phyloP scores from a whole-genome alignment of 2,888 invertebrate genomes.

The Quadriops clusia region DNA sequence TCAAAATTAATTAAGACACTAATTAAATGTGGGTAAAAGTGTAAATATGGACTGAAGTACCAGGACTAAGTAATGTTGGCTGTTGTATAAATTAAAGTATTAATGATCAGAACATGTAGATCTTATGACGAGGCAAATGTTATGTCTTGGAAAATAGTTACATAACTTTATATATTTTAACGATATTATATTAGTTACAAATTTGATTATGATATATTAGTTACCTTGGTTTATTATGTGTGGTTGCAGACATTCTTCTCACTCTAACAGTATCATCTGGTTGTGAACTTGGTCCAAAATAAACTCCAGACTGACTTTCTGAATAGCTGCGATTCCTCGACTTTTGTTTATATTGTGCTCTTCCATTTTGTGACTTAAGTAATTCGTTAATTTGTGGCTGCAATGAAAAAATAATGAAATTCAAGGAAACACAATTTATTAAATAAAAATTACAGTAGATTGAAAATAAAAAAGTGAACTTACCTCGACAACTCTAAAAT shows the following conservation, averaged over 20 bases:
- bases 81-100: no score
- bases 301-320: constrained; percentile 39
- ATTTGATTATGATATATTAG: no score
- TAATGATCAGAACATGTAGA: no score
- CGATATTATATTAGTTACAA: no score
- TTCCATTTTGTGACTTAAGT: constrained; percentile 40
- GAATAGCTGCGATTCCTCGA: constrained; percentile 55
- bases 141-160: no score
- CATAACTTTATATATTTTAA: no score
- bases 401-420: constrained; percentile 17
- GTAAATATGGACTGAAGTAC: no score
- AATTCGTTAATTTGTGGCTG: constrained; percentile 52
- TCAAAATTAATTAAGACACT: no score
- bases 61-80: no score
- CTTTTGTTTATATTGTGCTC: constrained; percentile 38
- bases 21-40: no score
- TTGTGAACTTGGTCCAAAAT: no score
- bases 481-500: constrained; percentile 73
- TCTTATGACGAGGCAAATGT: no score
- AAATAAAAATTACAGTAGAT: constrained; percentile 5
- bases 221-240: constrained; percentile 17
- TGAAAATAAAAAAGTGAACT: constrained; percentile 12
- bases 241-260: constrained; percentile 16
- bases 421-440: constrained; percentile 8
- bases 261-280: constrained; percentile 14